Evolutionary conservation across 2,113 vertebrate genomes (phyloP), one percentile per base, ranked within the genome.

Genomic region (Ophiodon elongatus): DNA sequence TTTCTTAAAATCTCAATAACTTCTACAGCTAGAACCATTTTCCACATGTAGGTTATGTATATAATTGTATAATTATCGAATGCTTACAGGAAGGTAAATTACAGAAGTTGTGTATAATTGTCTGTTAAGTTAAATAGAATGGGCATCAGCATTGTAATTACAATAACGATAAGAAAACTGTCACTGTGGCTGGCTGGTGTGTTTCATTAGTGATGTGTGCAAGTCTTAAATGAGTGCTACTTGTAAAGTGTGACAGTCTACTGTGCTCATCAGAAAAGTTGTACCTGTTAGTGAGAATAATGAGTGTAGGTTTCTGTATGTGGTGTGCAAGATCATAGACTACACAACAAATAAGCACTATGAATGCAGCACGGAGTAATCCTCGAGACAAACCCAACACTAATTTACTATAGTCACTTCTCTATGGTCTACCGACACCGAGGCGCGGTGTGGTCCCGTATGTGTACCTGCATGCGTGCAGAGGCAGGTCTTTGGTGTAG

Each of bases 381-480:
- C 27, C 3, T 2, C 19, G 13, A 11, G 31, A 1, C 15, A 0
- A 33, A 66, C 39, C 52, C 13, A 8, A 5, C 13, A 27, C 15
- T 2, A 17, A 29, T 41, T 8, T 17, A 8, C 9, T 14, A 3
- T 2, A 56, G 43, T 29, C 0, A 82, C 9, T 54, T 63, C 33
- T 81, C 33, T 23, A 8, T 33, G 17, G 37, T 35, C 11, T n/a
- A 68, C 2, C 8, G 33, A 62, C 37, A 78, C n/a, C 39, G 39
- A 65, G 37, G 31, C 73, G 43, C 43, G 68, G 29, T 37, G 73
- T 29, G 19, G n/a, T 39, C 8, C 41, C 54, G 54, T 73, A 62
- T 56, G 94, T 94, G 96, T 83, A 99, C 98, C 98, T 99, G 98
- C 98, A 99, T 37, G 98, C 98, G 3, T 99, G 98, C 66, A 97